These are phyloP conservation scores for Drosophila tropicalis DNA, from an alignment of 1,140 invertebrate genomes.

Conservation along the genomic window DNA sequence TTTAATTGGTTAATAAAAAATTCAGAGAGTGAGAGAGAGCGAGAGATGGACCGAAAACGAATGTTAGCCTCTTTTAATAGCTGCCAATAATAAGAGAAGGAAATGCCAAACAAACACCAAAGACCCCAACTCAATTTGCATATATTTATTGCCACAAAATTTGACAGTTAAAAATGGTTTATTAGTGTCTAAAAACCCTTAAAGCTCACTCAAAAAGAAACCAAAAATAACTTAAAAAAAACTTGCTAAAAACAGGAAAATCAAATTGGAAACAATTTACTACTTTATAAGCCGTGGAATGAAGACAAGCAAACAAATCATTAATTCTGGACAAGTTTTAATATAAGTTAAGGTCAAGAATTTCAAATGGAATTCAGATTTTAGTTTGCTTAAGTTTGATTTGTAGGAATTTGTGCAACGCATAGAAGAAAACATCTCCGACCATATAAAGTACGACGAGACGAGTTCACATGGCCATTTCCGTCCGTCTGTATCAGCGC, in stretches of 20 bases:
- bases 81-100: slow-evolving; percentile 60
- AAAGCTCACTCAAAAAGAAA: slow-evolving; percentile 42
- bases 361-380: no score
- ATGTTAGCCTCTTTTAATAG: slow-evolving; percentile 5
- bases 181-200: slow-evolving; percentile 56
- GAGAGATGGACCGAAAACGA: slow-evolving; percentile 7
- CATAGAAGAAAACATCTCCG: no score
- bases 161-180: slow-evolving; percentile 55
- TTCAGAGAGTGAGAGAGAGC: neutral
- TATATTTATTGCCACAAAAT: slow-evolving; percentile 38
- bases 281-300: neutral
- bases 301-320: neutral
- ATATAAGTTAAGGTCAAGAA: no score
- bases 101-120: slow-evolving; percentile 39
- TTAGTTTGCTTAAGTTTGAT: no score
- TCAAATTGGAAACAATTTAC: neutral
- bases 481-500: no score
- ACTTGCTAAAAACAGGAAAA: slow-evolving; percentile 30
- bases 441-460: no score
- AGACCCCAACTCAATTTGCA: slow-evolving; percentile 48
- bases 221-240: slow-evolving; percentile 29
- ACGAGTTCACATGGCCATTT: no score
- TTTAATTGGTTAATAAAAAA: slow-evolving; percentile 61
- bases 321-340: neutral
- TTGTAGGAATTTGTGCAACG: no score